A percentile compares a stretch with the other conserved stretches of the same genome.
These are phyloP conservation scores for Perccottus glenii DNA, from an alignment of 2,113 vertebrate species.

Conservation along the genomic window DNA sequence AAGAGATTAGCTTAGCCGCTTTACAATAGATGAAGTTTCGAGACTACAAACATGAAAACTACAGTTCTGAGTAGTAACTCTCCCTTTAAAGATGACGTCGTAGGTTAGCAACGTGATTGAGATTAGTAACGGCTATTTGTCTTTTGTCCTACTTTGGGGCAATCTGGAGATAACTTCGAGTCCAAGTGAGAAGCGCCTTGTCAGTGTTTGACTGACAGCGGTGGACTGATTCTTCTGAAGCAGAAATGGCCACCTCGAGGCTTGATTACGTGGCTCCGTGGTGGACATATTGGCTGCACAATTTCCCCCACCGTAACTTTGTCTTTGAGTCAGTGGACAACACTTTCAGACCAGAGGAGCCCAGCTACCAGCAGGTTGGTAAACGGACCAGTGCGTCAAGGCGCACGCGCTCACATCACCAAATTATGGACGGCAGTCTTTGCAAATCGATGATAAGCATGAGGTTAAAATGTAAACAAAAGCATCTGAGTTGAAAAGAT, in stretches of 20 bases:
- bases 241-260: conserved; percentile 82
- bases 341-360: conserved; percentile 84
- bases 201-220: conserved; percentile 19
- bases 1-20: background rate
- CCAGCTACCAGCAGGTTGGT: conserved; percentile 88
- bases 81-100: background rate
- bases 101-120: background rate
- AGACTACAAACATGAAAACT: background rate
- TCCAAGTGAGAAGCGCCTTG: conserved; percentile 8
- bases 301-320: conserved; percentile 85
- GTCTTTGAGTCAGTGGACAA: conserved; percentile 76
- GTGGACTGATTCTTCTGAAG: conserved; percentile 26
- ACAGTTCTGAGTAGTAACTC: conserved; percentile 27
- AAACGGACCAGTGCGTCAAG: conserved; percentile 32
- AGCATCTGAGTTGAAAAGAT: background rate
- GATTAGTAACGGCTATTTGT: background rate
- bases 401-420: conserved; percentile 29
- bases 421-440: conserved; percentile 4
- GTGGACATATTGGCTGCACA: conserved; percentile 95
- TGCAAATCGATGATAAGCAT: background rate
- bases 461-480: conserved; percentile 10
- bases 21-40: background rate
- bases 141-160: conserved; percentile 11
- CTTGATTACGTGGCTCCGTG: conserved; percentile 89
- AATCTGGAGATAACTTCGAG: conserved; percentile 8